A percentile compares a stretch with the other conserved stretches of the same genome.
These are phyloP conservation scores for Brachionichthys hirsutus DNA, from an alignment of 2,113 vertebrate genomes.

Conservation along the genomic window DNA sequence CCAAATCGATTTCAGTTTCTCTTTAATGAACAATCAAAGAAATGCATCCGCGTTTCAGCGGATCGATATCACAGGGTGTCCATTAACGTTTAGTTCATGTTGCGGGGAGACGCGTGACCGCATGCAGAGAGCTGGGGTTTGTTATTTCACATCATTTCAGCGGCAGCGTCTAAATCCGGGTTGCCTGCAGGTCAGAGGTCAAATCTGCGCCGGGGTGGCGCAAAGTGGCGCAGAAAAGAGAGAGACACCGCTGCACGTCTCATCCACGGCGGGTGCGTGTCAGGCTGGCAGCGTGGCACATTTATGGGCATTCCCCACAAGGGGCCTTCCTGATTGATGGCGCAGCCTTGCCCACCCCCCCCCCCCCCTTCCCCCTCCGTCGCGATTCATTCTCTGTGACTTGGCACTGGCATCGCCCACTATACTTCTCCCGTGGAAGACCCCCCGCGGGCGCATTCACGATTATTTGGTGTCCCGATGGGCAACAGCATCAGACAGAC, in stretches of 20 bases:
- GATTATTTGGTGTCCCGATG: constrained; percentile 67
- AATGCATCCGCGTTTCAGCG: too few relatives aligned
- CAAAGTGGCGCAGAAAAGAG: background rate
- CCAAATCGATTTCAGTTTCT: constrained; percentile 26
- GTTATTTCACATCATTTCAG: constrained; percentile 7
- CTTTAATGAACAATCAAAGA: too few relatives aligned
- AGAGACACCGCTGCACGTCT: constrained; percentile 18
- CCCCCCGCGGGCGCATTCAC: constrained; percentile 72
- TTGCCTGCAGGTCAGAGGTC: constrained; percentile 7
- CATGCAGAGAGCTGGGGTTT: background rate
- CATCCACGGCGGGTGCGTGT: constrained; percentile 33
- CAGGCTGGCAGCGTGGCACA: constrained; percentile 65
- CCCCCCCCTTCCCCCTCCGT: constrained; percentile 57
- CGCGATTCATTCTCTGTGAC: constrained; percentile 75
- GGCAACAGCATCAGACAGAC: constrained; percentile 67
- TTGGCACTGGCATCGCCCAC: constrained; percentile 73
- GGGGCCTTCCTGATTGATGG: constrained; percentile 75
- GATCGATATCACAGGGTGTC: too few relatives aligned
- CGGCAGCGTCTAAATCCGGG: background rate
- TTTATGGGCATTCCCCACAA: constrained; percentile 73
- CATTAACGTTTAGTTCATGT: background rate
- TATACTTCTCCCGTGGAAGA: constrained; percentile 59
- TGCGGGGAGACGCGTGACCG: constrained; percentile 4
- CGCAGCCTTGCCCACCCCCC: constrained; percentile 49
- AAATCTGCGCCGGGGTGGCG: too few relatives aligned